These are phyloP conservation scores for Metalampra italica DNA, from an alignment of 2,888 invertebrate genomes.

Conservation along the genomic window DNA sequence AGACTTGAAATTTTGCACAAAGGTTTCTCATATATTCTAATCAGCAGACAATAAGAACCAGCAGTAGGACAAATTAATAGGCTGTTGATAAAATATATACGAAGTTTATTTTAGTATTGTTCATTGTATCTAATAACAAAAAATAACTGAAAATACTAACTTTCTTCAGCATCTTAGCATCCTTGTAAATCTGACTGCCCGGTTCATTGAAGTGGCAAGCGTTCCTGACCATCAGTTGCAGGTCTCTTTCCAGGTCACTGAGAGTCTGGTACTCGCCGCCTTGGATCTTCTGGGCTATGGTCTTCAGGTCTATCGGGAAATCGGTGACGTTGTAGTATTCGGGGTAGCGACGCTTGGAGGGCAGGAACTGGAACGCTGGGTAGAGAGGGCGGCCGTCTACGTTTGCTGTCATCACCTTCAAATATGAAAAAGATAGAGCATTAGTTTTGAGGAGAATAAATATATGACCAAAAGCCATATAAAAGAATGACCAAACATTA, in stretches of 20 bases:
- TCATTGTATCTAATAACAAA: too few relatives aligned
- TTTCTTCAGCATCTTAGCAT: slow-evolving; percentile 93
- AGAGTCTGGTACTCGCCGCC: slow-evolving; percentile 87
- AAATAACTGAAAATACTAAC: slow-evolving; percentile 45
- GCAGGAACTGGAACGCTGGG: slow-evolving; percentile 92
- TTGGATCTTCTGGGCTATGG: slow-evolving; percentile 94
- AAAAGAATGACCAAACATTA: too few relatives aligned
- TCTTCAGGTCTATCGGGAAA: slow-evolving; percentile 95
- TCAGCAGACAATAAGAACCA: too few relatives aligned
- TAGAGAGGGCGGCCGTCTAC: slow-evolving; percentile 92
- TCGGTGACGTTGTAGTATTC: slow-evolving; percentile 97
- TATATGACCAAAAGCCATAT: too few relatives aligned
- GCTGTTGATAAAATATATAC: too few relatives aligned
- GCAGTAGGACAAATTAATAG: too few relatives aligned
- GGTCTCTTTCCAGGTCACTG: slow-evolving; percentile 92
- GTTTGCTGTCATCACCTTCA: slow-evolving; percentile 88
- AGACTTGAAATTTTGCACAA: too few relatives aligned
- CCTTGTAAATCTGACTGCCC: slow-evolving; percentile 96
- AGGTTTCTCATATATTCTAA: too few relatives aligned
- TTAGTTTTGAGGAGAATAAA: too few relatives aligned
- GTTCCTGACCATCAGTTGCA: slow-evolving; percentile 94
- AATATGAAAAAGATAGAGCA: neutral
- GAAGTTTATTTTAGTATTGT: too few relatives aligned
- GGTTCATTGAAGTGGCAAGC: slow-evolving; percentile 98
- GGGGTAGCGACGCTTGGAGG: slow-evolving; percentile 95